Conservation (phyloP, 2,113 vertebrate genomes). For the Melozone crissalis region DNA sequence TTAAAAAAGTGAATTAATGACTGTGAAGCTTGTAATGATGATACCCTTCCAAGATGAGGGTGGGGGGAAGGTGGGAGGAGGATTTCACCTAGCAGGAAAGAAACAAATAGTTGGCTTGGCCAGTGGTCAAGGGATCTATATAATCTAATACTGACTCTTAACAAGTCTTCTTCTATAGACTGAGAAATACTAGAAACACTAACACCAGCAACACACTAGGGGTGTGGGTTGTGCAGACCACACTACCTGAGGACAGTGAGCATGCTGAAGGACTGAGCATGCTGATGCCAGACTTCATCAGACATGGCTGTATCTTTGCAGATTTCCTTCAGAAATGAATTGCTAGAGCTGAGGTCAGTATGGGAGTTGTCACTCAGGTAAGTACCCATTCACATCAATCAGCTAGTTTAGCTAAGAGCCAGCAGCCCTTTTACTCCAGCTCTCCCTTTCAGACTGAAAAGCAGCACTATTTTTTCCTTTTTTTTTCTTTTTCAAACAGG, state of each 20-base stretch:
- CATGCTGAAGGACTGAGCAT: background rate
- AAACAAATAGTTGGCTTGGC: background rate
- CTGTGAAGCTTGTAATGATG: background rate
- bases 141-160: background rate
- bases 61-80: background rate
- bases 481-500: background rate
- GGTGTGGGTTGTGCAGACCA: fast-evolving
- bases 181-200: background rate
- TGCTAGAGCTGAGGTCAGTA: background rate
- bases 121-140: background rate
- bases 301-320: background rate
- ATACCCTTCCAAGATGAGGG: background rate
- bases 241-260: fast-evolving
- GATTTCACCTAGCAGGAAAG: background rate
- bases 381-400: background rate
- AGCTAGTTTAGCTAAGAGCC: background rate
- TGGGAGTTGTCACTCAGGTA: background rate
- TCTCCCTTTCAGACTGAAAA: background rate
- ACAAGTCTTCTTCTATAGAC: background rate
- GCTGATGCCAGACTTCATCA: background rate
- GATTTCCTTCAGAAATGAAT: background rate
- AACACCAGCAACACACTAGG: background rate
- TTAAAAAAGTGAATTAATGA: background rate
- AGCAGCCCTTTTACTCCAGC: background rate
- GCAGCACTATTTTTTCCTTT: background rate